Evolutionary conservation across 2,888 invertebrate genomes (phyloP).

Genomic region (Lymantria dispar): DNA sequence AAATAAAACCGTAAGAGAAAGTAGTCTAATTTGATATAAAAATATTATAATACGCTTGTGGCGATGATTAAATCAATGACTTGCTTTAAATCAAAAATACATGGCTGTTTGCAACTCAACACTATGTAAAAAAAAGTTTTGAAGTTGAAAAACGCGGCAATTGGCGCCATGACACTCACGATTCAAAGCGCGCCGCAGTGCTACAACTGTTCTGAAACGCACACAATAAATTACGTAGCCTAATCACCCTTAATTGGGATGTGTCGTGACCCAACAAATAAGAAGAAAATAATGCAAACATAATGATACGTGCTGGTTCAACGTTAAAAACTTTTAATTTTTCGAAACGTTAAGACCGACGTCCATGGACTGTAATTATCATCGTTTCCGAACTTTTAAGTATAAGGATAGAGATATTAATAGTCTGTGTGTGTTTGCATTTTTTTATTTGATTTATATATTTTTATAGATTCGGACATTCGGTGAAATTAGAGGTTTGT

Average conservation of each 20-base stretch:
- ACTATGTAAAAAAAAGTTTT: constrained; percentile 43
- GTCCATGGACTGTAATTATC: constrained; percentile 74
- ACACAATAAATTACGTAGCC: constrained; percentile 78
- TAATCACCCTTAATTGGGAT: constrained; percentile 80
- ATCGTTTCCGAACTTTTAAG: constrained; percentile 67
- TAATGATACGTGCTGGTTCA: constrained; percentile 73
- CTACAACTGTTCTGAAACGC: constrained; percentile 57
- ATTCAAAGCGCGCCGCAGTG: constrained; percentile 60
- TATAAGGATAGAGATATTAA: constrained; percentile 81
- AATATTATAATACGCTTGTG: constrained; percentile 32
- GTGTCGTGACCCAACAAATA: constrained; percentile 77
- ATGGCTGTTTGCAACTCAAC: constrained; percentile 62
- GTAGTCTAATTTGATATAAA: constrained; percentile 30
- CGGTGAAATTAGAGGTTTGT: constrained; percentile 70
- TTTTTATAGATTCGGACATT: constrained; percentile 71
- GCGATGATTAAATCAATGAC: constrained; percentile 36
- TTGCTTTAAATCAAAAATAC: constrained; percentile 29
- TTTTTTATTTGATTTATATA: constrained; percentile 75
- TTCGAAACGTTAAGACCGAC: constrained; percentile 64
- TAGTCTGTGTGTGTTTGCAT: constrained; percentile 48
- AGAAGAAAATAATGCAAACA: constrained; percentile 77
- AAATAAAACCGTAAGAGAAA: constrained; percentile 31
- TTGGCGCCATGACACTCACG: constrained; percentile 61
- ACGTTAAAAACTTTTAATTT: constrained; percentile 70
- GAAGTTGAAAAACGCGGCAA: constrained; percentile 33